These are phyloP conservation scores for Andrena haemorrhoa DNA, from an alignment of 2,888 invertebrate species.

Conservation along the genomic window DNA sequence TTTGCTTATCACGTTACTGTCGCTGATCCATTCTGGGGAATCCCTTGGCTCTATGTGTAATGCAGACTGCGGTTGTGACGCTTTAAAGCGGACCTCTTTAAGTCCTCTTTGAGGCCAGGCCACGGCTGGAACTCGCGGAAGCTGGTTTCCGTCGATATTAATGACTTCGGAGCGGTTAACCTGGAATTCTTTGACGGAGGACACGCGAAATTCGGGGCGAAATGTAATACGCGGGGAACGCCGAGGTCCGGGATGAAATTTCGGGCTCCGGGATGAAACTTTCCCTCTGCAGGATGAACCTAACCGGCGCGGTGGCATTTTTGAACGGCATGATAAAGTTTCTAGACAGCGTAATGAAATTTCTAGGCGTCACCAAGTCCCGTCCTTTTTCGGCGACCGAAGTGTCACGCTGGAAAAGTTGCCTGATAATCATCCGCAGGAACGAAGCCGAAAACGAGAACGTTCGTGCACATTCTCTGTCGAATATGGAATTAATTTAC, in stretches of 20 bases:
- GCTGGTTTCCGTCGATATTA: constrained; percentile 41
- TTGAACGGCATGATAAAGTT: constrained; percentile 33
- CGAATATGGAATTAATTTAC: neutral
- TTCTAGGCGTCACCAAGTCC: constrained; percentile 27
- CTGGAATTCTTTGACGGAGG: constrained; percentile 37
- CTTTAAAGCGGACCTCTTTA: constrained; percentile 48
- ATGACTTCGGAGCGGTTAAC: constrained; percentile 44
- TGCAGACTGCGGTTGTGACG: neutral
- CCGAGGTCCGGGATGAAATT: constrained; percentile 14
- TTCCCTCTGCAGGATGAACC: neutral
- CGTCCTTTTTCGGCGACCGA: neutral
- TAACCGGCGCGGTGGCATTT: neutral
- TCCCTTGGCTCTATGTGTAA: too few species aligned
- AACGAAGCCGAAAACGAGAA: neutral
- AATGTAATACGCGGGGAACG: constrained; percentile 18
- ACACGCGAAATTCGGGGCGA: constrained; percentile 4
- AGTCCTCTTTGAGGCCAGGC: constrained; percentile 22
- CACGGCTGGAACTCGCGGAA: constrained; percentile 45
- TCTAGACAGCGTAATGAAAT: constrained; percentile 34
- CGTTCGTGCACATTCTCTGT: neutral
- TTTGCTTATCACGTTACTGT: neutral
- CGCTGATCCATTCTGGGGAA: too few species aligned
- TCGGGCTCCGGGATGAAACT: constrained; percentile 1
- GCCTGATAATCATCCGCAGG: constrained; percentile 1
- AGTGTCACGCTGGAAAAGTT: constrained; percentile 14